A percentile compares a stretch with the other conserved stretches of the same genome.
These are phyloP conservation scores for Caenorhabditis doughertyi DNA, from an alignment of 2,888 invertebrate species.

Conservation along the genomic window DNA sequence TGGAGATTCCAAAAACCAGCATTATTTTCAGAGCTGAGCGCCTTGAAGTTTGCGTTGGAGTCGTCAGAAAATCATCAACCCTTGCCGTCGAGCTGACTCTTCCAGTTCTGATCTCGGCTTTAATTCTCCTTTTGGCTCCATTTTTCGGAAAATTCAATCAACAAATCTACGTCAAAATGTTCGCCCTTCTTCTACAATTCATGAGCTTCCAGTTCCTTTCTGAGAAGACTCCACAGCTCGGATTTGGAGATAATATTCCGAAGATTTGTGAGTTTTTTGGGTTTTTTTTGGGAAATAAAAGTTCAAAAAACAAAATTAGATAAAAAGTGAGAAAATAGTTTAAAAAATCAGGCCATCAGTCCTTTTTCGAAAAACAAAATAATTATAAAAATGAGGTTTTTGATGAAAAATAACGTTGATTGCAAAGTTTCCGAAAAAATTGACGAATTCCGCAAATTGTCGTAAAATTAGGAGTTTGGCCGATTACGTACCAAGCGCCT, in stretches of 20 bases:
- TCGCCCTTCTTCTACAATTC: conserved; percentile 80
- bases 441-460: too few relatives aligned
- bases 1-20: neutral
- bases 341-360: too few relatives aligned
- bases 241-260: conserved; percentile 76
- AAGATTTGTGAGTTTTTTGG: conserved; percentile 76
- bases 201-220: conserved; percentile 80
- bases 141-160: conserved; percentile 79
- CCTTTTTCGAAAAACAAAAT: too few relatives aligned
- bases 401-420: too few relatives aligned
- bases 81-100: conserved; percentile 78
- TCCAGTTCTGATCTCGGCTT: conserved; percentile 78
- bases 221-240: conserved; percentile 78
- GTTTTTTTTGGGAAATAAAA: too few relatives aligned
- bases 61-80: conserved; percentile 75
- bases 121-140: conserved; percentile 77
- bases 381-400: neutral
- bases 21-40: conserved; percentile 71
- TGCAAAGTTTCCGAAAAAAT: neutral
- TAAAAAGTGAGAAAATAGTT: too few relatives aligned
- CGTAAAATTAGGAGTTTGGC: too few relatives aligned
- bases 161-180: conserved; percentile 79
- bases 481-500: neutral
- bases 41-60: conserved; percentile 76
- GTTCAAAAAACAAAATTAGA: too few relatives aligned